Conservation (phyloP, 2,113 vertebrate species). For the Gymnorhina tibicen region DNA sequence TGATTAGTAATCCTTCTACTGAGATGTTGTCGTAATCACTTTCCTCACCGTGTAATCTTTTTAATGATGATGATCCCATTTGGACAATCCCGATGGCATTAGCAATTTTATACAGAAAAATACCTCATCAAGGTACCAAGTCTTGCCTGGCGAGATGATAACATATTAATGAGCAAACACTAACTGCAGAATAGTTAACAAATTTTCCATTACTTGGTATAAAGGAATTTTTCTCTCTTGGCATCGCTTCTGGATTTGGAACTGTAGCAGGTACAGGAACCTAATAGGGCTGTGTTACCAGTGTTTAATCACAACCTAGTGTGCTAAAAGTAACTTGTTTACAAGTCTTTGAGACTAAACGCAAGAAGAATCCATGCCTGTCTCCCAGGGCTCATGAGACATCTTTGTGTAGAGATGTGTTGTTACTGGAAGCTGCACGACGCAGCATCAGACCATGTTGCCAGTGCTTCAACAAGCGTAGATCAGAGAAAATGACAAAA, state of each 20-base stretch:
- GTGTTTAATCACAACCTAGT: background rate
- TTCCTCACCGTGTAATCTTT: conserved; percentile 24
- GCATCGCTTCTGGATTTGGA: conserved; percentile 24
- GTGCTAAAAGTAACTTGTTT: conserved; percentile 51
- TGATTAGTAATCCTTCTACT: conserved; percentile 34
- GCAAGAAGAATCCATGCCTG: conserved; percentile 20
- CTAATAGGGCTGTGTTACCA: background rate
- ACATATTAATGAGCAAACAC: conserved; percentile 47
- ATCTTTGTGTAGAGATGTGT: background rate
- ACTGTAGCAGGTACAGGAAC: background rate
- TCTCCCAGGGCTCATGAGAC: background rate
- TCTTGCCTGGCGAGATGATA: conserved; percentile 19
- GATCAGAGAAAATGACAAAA: background rate
- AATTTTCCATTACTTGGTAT: conserved; percentile 38
- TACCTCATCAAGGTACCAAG: conserved; percentile 52
- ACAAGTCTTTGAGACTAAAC: conserved; percentile 29
- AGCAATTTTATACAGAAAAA: conserved; percentile 60
- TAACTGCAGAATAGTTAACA: conserved; percentile 39
- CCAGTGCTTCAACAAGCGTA: background rate
- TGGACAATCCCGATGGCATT: conserved; percentile 54
- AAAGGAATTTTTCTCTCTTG: conserved; percentile 40
- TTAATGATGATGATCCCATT: conserved; percentile 41
- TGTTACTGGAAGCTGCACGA: background rate
- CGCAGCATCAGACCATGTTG: background rate
- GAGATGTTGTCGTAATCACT: conserved; percentile 23